Evolutionary conservation across 1,140 invertebrate genomes (phyloP), one percentile per base, ranked within the genome.

Genomic region (Brachionus koreanus): DNA sequence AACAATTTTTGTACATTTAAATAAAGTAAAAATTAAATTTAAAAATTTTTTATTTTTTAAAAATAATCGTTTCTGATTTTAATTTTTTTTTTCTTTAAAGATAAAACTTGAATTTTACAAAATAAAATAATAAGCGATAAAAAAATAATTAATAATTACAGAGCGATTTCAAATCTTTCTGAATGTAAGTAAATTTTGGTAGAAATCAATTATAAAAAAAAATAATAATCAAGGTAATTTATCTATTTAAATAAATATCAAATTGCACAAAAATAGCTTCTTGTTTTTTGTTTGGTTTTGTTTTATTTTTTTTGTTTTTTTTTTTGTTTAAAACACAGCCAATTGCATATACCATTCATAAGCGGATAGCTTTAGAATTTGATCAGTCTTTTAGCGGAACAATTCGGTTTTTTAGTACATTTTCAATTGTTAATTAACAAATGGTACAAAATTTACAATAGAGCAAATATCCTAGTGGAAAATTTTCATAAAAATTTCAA

Each of bases 401-500:
- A 33, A 65, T 65, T 65, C 63, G 33, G 63, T 57, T 19, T 57
- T n/a, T 57, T 57, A 57, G 49, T 57, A 57, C 49, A 57, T 57
- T n/a, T 29, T 19, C 49, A 19, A 19, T 57, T 57, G n/a, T 57
- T 57, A 23, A 57, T 57, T 57, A 57, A 65, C 25, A 65, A 65
- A 65, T 65, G 63, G 29, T 65, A 65, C 63, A 65, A 65, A 65
- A 65, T 65, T 65, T 65, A 65, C 63, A 65, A 57, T 19, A 16
- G 49, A 57, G 49, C 49, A 19, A 57, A 57, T 7, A 19, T 57
- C 19, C 49, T 57, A 57, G 19, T 25, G 49, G 49, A 57, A 57
- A 57, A 23, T 57, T 29, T 16, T 19, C n/a, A 57, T 7, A 57
- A 57, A 65, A 65, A 65, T n/a, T 33, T 37, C 10, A 37, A 12